A percentile compares a stretch with the other conserved stretches of the same genome.
These are phyloP conservation scores for Lamellibrachia columna DNA, from an alignment of 2,888 invertebrate genomes.

Conservation along the genomic window DNA sequence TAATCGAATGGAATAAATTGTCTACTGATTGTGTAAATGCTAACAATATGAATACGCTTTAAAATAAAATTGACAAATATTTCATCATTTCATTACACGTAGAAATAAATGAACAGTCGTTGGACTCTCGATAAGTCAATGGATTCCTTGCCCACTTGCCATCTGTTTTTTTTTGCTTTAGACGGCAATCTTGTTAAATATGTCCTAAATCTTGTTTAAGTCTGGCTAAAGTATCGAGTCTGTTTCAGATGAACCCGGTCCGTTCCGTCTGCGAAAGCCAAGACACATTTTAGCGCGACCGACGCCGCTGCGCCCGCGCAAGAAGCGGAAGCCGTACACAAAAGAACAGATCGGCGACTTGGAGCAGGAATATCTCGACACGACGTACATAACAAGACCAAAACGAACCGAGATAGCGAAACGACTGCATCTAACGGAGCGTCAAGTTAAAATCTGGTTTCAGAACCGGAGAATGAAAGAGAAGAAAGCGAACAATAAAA, in stretches of 20 bases:
- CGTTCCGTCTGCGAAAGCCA: background rate
- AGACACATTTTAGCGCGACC: background rate
- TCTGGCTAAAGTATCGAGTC: background rate
- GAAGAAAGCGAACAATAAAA: conserved; percentile 4
- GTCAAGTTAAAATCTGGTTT: conserved; percentile 1
- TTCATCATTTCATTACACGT: too few relatives aligned
- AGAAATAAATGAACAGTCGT: too few relatives aligned
- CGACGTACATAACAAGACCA: background rate
- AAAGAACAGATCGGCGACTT: conserved; percentile 11
- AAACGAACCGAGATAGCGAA: background rate
- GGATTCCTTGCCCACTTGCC: background rate
- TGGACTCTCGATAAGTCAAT: background rate
- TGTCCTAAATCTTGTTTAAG: background rate
- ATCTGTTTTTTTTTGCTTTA: background rate
- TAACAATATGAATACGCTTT: background rate
- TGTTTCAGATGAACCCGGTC: background rate
- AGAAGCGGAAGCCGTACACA: background rate
- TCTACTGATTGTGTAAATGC: background rate
- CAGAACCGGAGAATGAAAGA: background rate
- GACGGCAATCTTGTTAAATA: background rate
- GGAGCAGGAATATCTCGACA: conserved; percentile 3
- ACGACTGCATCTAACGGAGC: background rate
- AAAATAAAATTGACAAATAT: background rate
- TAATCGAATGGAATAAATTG: background rate
- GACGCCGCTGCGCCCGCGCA: background rate